These are phyloP conservation scores for Microtus richardsoni DNA, from an alignment of 2,113 vertebrate genomes.

Conservation along the genomic window DNA sequence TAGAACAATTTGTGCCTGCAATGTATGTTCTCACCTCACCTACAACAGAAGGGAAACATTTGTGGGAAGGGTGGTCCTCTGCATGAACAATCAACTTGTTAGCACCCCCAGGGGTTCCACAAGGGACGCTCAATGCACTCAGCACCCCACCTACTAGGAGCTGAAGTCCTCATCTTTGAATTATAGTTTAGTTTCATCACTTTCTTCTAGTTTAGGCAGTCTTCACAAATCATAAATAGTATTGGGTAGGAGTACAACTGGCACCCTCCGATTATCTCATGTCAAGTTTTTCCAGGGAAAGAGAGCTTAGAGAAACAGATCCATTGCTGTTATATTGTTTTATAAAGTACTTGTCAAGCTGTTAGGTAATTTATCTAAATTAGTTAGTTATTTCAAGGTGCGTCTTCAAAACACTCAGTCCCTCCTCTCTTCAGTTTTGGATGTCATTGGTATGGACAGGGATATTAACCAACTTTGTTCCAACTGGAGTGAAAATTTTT, in stretches of 20 bases:
- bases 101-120: background rate
- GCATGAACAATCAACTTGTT: background rate
- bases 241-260: background rate
- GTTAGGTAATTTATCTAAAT: background rate
- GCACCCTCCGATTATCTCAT: background rate
- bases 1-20: conserved; percentile 15
- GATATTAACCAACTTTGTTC: background rate
- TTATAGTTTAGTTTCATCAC: background rate
- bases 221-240: background rate
- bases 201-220: background rate
- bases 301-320: background rate
- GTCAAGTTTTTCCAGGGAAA: background rate
- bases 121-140: background rate
- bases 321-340: conserved; percentile 2
- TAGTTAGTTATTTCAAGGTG: background rate
- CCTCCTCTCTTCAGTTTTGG: background rate
- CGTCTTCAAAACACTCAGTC: background rate
- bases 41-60: background rate
- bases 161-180: background rate
- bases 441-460: background rate
- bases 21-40: background rate
- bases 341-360: background rate
- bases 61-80: background rate
- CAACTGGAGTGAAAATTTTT: background rate
- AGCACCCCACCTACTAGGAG: background rate